Conservation (phyloP, 1,140 invertebrate genomes). For the Druon quercuslanigerum region DNA sequence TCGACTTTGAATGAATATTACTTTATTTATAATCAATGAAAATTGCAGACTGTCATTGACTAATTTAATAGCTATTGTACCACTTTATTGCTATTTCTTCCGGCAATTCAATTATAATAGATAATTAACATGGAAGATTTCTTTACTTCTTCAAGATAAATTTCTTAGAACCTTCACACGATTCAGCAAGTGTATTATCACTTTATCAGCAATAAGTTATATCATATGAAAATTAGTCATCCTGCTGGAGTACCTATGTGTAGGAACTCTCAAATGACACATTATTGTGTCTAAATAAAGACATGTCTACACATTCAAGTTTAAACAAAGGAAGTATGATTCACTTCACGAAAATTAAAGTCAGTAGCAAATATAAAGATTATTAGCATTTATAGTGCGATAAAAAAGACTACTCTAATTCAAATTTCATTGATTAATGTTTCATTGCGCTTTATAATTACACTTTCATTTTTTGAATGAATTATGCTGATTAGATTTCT, state of each 20-base stretch:
- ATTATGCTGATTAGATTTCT: too few species aligned
- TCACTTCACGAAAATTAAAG: neutral
- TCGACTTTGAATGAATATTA: too few species aligned
- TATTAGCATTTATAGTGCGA: neutral
- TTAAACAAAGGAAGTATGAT: conserved; percentile 11
- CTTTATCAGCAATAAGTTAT: neutral
- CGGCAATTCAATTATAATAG: neutral
- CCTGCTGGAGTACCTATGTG: too few species aligned
- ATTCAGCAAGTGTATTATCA: neutral
- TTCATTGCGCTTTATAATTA: neutral
- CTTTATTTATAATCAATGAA: too few species aligned
- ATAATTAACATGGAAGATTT: neutral
- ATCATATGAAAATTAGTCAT: conserved; percentile 28
- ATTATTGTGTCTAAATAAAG: neutral
- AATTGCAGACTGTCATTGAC: too few species aligned
- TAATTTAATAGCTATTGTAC: too few species aligned
- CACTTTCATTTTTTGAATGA: neutral
- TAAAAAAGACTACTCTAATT: neutral
- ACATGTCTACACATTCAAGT: conserved; percentile 19
- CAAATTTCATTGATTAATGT: neutral
- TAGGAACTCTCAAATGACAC: neutral
- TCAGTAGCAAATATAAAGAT: neutral
- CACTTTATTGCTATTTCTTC: too few species aligned
- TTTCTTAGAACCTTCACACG: neutral
- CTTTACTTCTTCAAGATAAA: neutral